These are phyloP conservation scores for Bovichtus diacanthus DNA, from an alignment of 2,797 vertebrate genomes.

Conservation along the genomic window DNA sequence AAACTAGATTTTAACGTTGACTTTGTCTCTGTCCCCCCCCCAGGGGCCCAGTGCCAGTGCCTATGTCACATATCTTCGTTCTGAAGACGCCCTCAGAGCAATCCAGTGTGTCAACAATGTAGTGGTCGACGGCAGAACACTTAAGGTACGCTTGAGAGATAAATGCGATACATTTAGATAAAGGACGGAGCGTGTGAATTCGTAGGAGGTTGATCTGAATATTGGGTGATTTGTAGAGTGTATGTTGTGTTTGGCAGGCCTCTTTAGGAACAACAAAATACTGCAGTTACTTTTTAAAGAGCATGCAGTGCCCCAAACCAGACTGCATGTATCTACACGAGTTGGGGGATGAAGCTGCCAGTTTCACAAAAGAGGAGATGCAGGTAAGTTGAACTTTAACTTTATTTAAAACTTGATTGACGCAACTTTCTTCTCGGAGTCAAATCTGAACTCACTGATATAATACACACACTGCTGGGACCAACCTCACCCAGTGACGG, in stretches of 20 bases:
- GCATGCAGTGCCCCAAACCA: constrained; percentile 95
- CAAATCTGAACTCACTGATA: too few relatives aligned
- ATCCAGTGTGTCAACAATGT: constrained; percentile 97
- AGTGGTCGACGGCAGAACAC: constrained; percentile 94
- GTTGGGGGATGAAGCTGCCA: constrained; percentile 93
- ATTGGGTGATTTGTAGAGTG: neutral
- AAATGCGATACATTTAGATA: neutral
- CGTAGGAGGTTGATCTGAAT: neutral
- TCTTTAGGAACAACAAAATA: constrained; percentile 97
- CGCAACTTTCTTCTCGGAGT: too few relatives aligned
- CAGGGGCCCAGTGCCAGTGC: constrained; percentile 95
- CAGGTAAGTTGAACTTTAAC: constrained; percentile 81
- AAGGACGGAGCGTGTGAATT: neutral
- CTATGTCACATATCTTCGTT: constrained; percentile 93
- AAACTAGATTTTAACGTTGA: neutral
- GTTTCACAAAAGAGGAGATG: constrained; percentile 97
- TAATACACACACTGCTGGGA: too few relatives aligned
- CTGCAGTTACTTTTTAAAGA: constrained; percentile 97
- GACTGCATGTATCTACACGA: constrained; percentile 97
- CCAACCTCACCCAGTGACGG: too few relatives aligned
- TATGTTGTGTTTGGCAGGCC: constrained; percentile 79
- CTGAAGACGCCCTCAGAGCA: constrained; percentile 94
- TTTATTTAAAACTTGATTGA: neutral
- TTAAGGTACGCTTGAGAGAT: constrained; percentile 85
- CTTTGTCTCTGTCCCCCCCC: constrained; percentile 1